A percentile compares a stretch with the other conserved stretches of the same genome.
These are phyloP conservation scores for Elaphurus davidianus DNA, from an alignment of 2,113 vertebrate species.

Conservation along the genomic window DNA sequence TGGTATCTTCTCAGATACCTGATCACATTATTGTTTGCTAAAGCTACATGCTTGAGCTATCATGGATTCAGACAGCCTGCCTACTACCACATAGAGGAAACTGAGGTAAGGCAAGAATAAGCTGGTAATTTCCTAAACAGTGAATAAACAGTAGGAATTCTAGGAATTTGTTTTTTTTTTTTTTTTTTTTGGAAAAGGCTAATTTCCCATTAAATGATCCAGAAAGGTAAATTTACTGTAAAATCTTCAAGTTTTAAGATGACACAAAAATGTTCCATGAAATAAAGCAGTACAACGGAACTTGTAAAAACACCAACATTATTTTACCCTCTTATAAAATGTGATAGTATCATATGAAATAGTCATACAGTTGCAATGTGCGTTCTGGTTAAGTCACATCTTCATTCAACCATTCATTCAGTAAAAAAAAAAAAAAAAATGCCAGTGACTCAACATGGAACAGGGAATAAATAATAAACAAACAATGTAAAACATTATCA, in stretches of 20 bases:
- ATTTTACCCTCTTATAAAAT: not conserved
- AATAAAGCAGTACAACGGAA: not conserved
- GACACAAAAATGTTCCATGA: not conserved
- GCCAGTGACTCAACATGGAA: not conserved
- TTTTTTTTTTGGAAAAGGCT: not conserved
- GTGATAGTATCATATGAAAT: not conserved
- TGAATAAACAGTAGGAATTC: not conserved
- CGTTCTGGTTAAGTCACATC: not conserved
- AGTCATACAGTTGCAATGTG: not conserved
- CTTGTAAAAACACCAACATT: not conserved
- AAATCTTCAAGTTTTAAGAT: constrained; percentile 34
- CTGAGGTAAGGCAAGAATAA: not conserved
- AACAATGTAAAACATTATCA: not conserved
- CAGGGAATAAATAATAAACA: not conserved
- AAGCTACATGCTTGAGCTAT: not conserved
- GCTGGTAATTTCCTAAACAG: not conserved
- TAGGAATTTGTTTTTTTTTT: not conserved
- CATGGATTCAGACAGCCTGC: not conserved
- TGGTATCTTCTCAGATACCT: not conserved
- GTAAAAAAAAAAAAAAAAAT: not conserved
- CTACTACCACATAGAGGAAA: not conserved
- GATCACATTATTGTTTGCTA: not conserved
- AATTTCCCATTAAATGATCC: constrained; percentile 8
- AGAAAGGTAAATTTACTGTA: not conserved
- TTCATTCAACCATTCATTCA: not conserved